Base-by-base conservation (phyloP, 1,140 invertebrate genomes). In the Penaeus japonicus region DNA sequence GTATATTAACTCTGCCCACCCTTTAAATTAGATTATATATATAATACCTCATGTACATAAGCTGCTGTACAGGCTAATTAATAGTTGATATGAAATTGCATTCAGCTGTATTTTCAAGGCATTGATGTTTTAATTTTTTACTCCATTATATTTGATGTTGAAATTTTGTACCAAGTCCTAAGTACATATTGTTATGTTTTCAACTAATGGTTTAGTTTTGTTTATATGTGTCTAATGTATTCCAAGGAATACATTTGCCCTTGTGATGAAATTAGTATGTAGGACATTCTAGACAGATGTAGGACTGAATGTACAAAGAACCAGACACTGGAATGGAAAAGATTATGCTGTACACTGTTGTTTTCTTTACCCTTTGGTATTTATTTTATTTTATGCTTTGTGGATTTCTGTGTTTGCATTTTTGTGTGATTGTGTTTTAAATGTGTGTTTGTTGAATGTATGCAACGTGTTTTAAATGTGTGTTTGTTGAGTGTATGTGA, bases 261-360 rank as follows among this genome's bases (percentile, higher is more conserved):
- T 83, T 79, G 81, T 83, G 81, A 83, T 83, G 81, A 83, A 62
- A 83, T 62, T 83, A 83, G 81, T 35, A 35, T 83, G 30, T 83
- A 83, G 81, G 81, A 47, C 65, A 53, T 12, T 79, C 32, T 39
- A 79, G 77, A 54, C 59, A 83, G 35, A n/a, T 65, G 39, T 83
- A 83, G 81, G 57, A 83, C 80, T 83, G 35, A 83, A 83, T 83
- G 81, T 83, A 83, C 81, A 83, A 83, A 82, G 35, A 83, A 62
- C 81, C 81, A 59, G 55, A 59, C 59, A 83, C 55, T 83, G 81
- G 59, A 83, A 62, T 83, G 27, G 55, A 83, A 59, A 83, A 79
- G 54, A 53, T 79, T 83, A 83, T 83, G 81, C 55, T 83, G 59
- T 62, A 62, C n/a, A 39, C 20, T 32, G 35, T 65, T 59, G 17